phyloP scores from a whole-genome alignment of 2,888 invertebrate genomes.

The Gymnosoma rotundatum region DNA sequence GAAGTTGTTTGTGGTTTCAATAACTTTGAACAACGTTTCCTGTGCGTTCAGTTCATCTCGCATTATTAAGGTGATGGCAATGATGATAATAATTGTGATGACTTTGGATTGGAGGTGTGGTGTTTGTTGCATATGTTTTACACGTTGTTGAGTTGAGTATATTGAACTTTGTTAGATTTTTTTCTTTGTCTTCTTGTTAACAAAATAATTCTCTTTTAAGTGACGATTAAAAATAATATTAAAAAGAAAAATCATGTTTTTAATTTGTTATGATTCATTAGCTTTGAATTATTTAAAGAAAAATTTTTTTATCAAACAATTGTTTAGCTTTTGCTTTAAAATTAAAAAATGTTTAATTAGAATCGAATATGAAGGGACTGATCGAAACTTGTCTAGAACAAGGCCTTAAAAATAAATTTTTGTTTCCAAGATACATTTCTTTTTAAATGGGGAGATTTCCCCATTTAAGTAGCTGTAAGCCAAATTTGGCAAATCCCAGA shows the following conservation, averaged over 20 bases:
- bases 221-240: constrained; percentile 22
- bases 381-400: too few relatives aligned
- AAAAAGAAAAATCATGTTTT: constrained; percentile 12
- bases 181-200: constrained; percentile 4
- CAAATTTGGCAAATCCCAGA: too few relatives aligned
- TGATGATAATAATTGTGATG: constrained; percentile 53
- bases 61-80: constrained; percentile 45
- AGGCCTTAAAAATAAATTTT: too few relatives aligned
- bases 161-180: constrained; percentile 52
- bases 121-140: constrained; percentile 43
- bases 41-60: constrained; percentile 21
- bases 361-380: too few relatives aligned
- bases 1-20: constrained; percentile 44
- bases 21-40: constrained; percentile 58
- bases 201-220: constrained; percentile 10
- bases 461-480: too few relatives aligned
- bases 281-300: neutral
- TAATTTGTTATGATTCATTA: constrained; percentile 46
- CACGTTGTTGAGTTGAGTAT: constrained; percentile 42
- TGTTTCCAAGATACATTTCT: too few relatives aligned
- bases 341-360: too few relatives aligned
- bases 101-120: constrained; percentile 55
- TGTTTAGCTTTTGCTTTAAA: too few relatives aligned
- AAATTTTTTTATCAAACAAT: too few relatives aligned
- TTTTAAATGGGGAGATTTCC: too few relatives aligned